Base-by-base conservation (phyloP, 2,888 invertebrate genomes). In the Ennomos fuscantarius region DNA sequence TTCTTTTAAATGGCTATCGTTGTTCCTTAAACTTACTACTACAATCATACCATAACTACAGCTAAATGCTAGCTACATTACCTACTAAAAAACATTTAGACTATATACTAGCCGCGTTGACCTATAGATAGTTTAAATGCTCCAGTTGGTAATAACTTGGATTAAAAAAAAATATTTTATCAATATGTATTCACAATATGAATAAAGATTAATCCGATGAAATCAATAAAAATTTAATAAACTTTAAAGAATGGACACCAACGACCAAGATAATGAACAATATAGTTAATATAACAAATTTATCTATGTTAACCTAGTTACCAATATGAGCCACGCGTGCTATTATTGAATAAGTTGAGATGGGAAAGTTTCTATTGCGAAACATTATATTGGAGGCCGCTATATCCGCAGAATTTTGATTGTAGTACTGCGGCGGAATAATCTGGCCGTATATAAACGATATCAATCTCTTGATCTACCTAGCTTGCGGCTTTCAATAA, bases 331-430 rank as follows among this genome's bases (percentile, higher is more conserved):
- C 70, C 73, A 70, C 74, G 68, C 71, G 71, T 73, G 73, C 74
- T 87, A 86, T 89, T 90, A 91, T 90, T 90, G 86, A 88, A 89
- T 86, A 90, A 90, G 89, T 91, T 91, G 78, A 66, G 78, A 84
- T 88, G 84, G 72, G 63, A 76, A 89, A 90, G 83, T 90, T 90
- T 81, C 78, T 70, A 75, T 43, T 75, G 71, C 77, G 82, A 83
- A 89, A 87, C 88, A 90, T 89, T 87, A 88, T 89, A 90, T 90
- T 87, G 72, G 79, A 72, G 71, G 73, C 60, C 68, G 78, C 80
- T 76, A 81, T 81, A 80, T 74, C 68, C 69, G 69, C 76, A 75
- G 87, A 89, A 89, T 89, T 86, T 86, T 84, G 86, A 89, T 89
- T 83, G 78, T 87, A 81, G 78, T 82, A 83, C 82, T 79, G 61